Evolutionary conservation across 2,113 vertebrate genomes (phyloP).

Genomic region (Cynoglossus semilaevis): DNA sequence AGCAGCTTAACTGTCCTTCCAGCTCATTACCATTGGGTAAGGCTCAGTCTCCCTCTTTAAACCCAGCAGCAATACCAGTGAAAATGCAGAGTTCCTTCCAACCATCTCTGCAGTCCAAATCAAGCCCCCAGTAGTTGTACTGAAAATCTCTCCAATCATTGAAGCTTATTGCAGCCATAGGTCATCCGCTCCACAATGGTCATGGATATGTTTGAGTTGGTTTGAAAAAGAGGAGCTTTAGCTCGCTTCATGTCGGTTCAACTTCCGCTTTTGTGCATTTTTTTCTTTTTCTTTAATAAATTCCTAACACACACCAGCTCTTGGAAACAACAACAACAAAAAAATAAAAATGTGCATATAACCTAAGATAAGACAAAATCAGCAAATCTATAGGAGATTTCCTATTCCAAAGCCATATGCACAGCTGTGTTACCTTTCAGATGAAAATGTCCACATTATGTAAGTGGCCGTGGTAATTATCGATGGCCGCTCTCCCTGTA

Average conservation of each 20-base stretch:
- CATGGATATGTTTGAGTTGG: constrained; percentile 64
- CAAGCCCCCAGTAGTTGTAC: constrained; percentile 46
- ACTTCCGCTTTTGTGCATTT: constrained; percentile 55
- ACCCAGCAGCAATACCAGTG: constrained; percentile 25
- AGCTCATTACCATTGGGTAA: constrained; percentile 40
- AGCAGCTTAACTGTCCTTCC: constrained; percentile 33
- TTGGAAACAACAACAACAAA: background rate
- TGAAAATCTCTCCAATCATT: constrained; percentile 56
- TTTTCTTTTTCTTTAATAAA: constrained; percentile 46
- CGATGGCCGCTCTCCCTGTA: constrained; percentile 52
- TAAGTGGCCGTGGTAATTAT: constrained; percentile 64
- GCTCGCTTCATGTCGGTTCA: constrained; percentile 65
- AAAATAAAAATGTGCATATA: background rate
- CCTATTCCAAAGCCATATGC: constrained; percentile 24
- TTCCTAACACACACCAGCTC: constrained; percentile 27
- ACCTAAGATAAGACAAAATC: too few species aligned
- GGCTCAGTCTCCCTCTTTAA: constrained; percentile 30
- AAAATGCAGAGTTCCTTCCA: constrained; percentile 47
- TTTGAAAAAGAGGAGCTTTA: constrained; percentile 67
- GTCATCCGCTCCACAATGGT: constrained; percentile 72
- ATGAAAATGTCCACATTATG: constrained; percentile 63
- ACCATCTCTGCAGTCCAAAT: constrained; percentile 55
- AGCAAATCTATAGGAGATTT: background rate
- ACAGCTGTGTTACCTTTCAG: constrained; percentile 45
- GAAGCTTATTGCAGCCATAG: constrained; percentile 68